Conservation (phyloP, 2,113 vertebrate species). For the Genyomyrus donnyi region DNA sequence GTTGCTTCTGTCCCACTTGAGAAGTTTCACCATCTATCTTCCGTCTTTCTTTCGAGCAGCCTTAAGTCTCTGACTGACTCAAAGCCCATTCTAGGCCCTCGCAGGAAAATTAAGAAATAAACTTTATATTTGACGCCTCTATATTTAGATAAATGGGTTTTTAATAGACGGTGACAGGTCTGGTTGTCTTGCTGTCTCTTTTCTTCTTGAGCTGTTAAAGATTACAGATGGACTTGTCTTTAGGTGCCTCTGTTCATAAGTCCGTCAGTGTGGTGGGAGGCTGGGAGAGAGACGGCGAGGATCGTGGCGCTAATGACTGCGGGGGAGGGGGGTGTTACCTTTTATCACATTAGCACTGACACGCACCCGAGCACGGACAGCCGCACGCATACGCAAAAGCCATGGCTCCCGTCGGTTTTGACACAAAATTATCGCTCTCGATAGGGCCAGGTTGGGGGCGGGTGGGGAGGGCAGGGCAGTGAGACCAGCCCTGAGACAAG, state of each 20-base stretch:
- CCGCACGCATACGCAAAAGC: neutral
- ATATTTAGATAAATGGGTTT: neutral
- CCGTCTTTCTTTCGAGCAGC: neutral
- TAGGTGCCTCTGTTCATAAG: neutral
- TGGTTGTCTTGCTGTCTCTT: neutral
- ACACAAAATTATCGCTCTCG: neutral
- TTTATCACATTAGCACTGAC: conserved; percentile 9
- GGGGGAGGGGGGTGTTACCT: neutral
- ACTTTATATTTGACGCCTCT: neutral
- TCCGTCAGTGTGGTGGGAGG: neutral
- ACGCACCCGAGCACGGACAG: neutral
- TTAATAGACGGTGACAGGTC: neutral
- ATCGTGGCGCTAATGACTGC: neutral
- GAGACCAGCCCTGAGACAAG: neutral
- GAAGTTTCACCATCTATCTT: neutral
- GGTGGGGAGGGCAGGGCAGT: neutral
- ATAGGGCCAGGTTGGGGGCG: neutral
- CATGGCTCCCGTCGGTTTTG: neutral
- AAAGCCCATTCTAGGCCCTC: neutral
- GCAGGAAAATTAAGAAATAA: neutral
- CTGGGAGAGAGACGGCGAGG: neutral
- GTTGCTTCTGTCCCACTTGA: neutral
- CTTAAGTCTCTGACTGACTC: neutral
- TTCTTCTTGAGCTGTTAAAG: neutral
- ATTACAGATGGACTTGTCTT: neutral